Percentiles rank a stretch among this genome's conserved stretches.
These are phyloP conservation scores for Eupsittula cactorum DNA, from an alignment of 2,113 vertebrate species.

Conservation along the genomic window DNA sequence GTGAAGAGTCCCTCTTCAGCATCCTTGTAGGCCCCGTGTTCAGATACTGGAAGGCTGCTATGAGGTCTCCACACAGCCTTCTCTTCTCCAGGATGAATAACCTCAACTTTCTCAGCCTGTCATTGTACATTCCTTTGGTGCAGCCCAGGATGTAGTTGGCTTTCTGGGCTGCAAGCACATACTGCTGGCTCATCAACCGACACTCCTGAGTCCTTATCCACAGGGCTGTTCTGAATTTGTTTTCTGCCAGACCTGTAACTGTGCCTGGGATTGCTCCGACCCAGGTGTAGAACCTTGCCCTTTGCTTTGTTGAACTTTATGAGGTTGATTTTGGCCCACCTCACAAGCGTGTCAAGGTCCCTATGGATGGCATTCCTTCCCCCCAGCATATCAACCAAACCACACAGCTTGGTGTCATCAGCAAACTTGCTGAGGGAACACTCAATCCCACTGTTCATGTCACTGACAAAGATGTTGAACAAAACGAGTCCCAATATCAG, in stretches of 20 bases:
- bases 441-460: not conserved
- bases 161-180: not conserved
- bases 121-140: not conserved
- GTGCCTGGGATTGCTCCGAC: too few relatives aligned
- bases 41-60: too few relatives aligned
- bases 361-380: too few relatives aligned
- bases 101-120: not conserved
- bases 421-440: not conserved
- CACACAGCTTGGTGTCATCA: too few relatives aligned
- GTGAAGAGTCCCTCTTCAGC: not conserved
- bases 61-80: not conserved
- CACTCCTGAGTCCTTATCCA: not conserved
- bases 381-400: too few relatives aligned
- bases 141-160: not conserved
- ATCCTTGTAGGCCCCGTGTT: not conserved
- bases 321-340: not conserved
- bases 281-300: too few relatives aligned
- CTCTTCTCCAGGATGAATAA: not conserved
- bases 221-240: not conserved
- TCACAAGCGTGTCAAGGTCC: not conserved
- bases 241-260: not conserved
- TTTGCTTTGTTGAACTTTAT: not conserved
- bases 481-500: fast-evolving
- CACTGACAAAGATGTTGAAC: not conserved
- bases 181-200: not conserved